Base-by-base conservation (phyloP, 1,140 invertebrate species). In the Drosophila arizonae region DNA sequence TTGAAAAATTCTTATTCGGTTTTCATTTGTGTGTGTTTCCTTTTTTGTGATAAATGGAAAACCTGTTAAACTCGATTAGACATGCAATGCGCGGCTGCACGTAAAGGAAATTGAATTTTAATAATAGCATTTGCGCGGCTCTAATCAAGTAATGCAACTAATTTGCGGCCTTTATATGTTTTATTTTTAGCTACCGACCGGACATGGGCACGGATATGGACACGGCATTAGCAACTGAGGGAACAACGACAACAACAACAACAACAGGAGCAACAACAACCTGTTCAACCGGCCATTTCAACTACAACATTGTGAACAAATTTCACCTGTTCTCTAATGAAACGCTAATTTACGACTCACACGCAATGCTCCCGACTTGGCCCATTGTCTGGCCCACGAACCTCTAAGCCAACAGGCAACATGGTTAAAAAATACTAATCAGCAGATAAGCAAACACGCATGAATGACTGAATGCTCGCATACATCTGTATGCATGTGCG, bases 81-180 rank as follows among this genome's bases (percentile, higher is more conserved):
- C 82, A 87, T 88, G 82, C 82, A 79, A 87, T 55, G 17, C 56
- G 66, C 15, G 48, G 9, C 54, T 39, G 33, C 61, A 68, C 75
- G 63, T 52, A 46, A 67, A 74, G 67, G 36, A 88, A 79, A 79
- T 87, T 88, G 84, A 87, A 87, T 87, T 87, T 87, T 87, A 87
- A 87, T 87, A 87, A 87, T 52, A 65, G 79, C 77, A 66, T 60
- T 60, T 79, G 69, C 58, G 69, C 82, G 72, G 50, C 76, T 63
- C 76, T 79, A 82, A 87, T 87, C 84, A 88, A 79, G 82, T 87
- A 88, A 87, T 88, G 84, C 82, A 87, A 87, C 84, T 77, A 88
- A 88, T 87, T 82, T 79, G 46, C 21, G 45, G 26, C 13, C 36
- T 39, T 11, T 39, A 13, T 39, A 39, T 33, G 33, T 28, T 48